Evolutionary conservation across 1,140 invertebrate species (phyloP).

Genomic region (Protaetia brevitarsis): DNA sequence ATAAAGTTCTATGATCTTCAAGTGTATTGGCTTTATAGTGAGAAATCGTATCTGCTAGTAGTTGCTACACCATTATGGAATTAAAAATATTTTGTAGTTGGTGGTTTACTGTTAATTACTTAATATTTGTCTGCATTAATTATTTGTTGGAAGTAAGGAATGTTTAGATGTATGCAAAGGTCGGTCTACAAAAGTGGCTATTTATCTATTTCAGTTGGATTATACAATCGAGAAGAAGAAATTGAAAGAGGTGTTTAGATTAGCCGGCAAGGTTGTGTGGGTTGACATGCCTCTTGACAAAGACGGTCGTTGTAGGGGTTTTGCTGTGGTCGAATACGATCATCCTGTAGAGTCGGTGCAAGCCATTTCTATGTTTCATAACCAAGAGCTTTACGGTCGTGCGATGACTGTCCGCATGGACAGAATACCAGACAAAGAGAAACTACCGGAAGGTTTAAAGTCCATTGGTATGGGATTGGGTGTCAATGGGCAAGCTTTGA

Average conservation of each 20-base stretch:
- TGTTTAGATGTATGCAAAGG: neutral
- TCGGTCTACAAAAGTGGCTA: constrained; percentile 1
- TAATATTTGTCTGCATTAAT: too few species aligned
- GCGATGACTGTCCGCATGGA: constrained; percentile 93
- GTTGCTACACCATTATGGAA: too few species aligned
- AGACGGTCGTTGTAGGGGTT: constrained; percentile 94
- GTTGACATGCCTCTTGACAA: constrained; percentile 91
- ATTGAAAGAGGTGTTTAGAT: constrained; percentile 91
- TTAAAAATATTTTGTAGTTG: too few species aligned
- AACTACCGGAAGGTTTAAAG: constrained; percentile 86
- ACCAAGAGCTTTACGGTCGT: constrained; percentile 85
- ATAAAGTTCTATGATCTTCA: too few species aligned
- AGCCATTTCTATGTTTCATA: constrained; percentile 97
- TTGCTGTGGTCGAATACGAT: constrained; percentile 94
- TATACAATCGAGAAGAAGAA: constrained; percentile 95
- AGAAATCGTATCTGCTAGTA: too few species aligned
- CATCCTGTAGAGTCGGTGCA: constrained; percentile 98
- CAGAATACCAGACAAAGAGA: constrained; percentile 61
- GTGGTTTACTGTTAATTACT: too few species aligned
- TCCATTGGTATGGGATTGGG: constrained; percentile 89
- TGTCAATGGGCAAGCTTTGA: constrained; percentile 81
- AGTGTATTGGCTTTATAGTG: too few species aligned
- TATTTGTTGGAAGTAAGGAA: neutral
- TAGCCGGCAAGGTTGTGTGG: constrained; percentile 89
- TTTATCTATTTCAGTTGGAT: constrained; percentile 69